Base-by-base conservation (phyloP, 2,888 invertebrate species). In the Melieria crassipennis region DNA sequence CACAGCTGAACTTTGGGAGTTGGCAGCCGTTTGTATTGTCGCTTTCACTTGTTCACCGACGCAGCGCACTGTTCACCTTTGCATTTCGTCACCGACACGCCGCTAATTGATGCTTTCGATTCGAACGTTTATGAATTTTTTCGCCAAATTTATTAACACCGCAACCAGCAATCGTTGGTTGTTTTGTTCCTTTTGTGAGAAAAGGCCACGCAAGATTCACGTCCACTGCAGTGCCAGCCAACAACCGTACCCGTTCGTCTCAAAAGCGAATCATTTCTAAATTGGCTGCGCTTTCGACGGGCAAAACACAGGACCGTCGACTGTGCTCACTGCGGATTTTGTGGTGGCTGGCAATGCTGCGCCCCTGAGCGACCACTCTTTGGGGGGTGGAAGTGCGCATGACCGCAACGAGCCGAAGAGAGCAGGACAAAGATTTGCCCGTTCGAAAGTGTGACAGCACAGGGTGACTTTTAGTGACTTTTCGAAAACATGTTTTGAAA, bases 341-440 rank as follows among this genome's bases (percentile, higher is more conserved):
- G 50, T 62, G 72, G 72, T 56, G 70, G 73, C 63, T 66, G 65
- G 56, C 62, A 69, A 69, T 61, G 62, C 55, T 30, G 30, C 2
- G 30, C n/a, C n/a, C 52, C n/a, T 13, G 4, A 10, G 43, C 13
- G 10, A 30, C 6, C 11, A 16, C n/a, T 50, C 13, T 48, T 65
- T 30, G 56, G 66, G 72, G 79, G 80, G 80, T 80, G 74, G 72
- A 76, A 80, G 69, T 81, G 83, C 83, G 82, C 82, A 81, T 82
- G 83, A 79, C 83, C 81, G 82, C 81, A 77, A 61, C 52, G 70
- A 77, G 76, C 69, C 65, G n/a, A 73, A 56, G 65, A 62, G 65
- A 58, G 42, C n/a, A 48, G 10, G 13, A 45, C 43, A 50, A 56
- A 5, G 9, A 10, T 46, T 45, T 60, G n/a, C 46, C 63, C 61